Evolutionary conservation across 2,888 invertebrate species (phyloP).

Genomic region (Pilophorus perplexus): DNA sequence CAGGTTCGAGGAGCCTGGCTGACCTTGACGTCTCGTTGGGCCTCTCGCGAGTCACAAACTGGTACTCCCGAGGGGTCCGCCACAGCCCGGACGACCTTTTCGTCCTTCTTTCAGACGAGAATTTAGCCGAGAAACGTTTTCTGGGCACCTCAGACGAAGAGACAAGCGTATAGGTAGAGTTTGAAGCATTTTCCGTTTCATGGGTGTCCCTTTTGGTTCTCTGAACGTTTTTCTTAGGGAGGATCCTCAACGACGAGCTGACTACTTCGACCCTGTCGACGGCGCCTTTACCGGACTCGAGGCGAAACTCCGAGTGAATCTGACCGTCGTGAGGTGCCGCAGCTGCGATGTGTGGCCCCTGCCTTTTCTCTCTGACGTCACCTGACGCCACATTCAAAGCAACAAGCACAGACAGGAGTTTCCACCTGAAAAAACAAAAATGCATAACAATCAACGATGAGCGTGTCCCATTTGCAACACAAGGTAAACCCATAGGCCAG

Average conservation of each 20-base stretch:
- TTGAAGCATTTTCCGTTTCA: neutral
- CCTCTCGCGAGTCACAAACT: slow-evolving; percentile 42
- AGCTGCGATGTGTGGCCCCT: no score
- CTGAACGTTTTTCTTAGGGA: slow-evolving; percentile 10
- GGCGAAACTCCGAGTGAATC: neutral
- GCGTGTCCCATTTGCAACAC: no score
- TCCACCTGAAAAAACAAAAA: slow-evolving; percentile 37
- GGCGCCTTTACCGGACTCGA: neutral
- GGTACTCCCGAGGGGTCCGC: slow-evolving; percentile 42
- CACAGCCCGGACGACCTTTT: slow-evolving; percentile 26
- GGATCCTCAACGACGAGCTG: slow-evolving; percentile 42
- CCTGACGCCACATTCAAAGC: neutral
- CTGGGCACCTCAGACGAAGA: neutral
- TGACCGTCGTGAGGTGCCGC: neutral
- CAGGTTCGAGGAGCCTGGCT: slow-evolving; percentile 33
- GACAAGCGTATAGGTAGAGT: neutral
- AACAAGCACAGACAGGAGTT: neutral
- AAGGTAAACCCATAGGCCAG: no score
- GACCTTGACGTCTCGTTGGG: neutral
- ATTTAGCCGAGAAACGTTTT: neutral
- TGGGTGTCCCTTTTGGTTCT: neutral
- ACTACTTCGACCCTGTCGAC: slow-evolving; percentile 43
- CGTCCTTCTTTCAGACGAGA: neutral
- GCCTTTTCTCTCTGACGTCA: no score
- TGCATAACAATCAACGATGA: neutral